Conservation (phyloP, 1,140 invertebrate genomes). For the Bombus superbus region DNA sequence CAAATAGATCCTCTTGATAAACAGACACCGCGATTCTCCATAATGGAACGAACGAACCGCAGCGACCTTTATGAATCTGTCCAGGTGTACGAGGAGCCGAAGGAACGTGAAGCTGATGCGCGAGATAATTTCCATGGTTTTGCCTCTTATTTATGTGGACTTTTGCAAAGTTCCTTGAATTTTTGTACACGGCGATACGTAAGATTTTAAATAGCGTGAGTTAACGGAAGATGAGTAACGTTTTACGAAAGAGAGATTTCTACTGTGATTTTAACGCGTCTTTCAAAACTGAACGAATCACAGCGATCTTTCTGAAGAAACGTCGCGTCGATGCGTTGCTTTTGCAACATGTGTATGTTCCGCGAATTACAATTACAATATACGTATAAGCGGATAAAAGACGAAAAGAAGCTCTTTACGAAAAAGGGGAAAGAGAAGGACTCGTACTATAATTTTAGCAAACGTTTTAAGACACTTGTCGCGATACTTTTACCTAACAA, state of each 20-base stretch:
- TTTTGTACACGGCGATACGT: too few relatives aligned
- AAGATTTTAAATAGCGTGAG: too few relatives aligned
- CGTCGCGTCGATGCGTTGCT: too few relatives aligned
- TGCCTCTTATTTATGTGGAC: background rate
- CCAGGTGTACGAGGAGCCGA: background rate
- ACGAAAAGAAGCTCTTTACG: too few relatives aligned
- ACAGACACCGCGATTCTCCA: background rate
- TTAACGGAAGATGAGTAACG: too few relatives aligned
- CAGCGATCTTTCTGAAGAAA: too few relatives aligned
- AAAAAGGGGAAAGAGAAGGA: background rate
- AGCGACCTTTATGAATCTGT: background rate
- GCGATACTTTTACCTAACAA: too few relatives aligned
- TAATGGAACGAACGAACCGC: slow-evolving; percentile 1
- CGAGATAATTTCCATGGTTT: background rate
- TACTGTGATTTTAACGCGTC: background rate
- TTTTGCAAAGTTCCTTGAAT: background rate
- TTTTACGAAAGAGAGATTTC: background rate
- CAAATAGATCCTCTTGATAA: slow-evolving; percentile 59
- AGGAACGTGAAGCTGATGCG: background rate
- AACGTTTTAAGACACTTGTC: background rate
- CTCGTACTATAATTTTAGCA: background rate
- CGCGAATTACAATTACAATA: too few relatives aligned
- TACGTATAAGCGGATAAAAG: too few relatives aligned
- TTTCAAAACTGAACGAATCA: too few relatives aligned
- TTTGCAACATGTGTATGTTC: too few relatives aligned